Evolutionary conservation across 2,113 vertebrate species (phyloP).

Genomic region (Xiphorhynchus elegans): DNA sequence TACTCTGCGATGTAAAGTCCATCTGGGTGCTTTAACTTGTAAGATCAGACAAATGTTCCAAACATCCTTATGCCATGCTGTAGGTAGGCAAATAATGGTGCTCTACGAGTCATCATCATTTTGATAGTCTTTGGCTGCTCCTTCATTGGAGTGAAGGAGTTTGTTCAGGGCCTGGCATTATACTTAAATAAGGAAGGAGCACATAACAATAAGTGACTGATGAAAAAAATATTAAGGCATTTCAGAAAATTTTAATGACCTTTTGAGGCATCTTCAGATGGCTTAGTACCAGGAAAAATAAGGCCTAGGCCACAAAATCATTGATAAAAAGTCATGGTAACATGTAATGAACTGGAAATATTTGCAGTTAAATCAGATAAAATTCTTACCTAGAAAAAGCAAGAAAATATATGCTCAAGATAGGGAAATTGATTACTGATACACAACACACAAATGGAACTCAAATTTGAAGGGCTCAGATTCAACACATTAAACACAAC

Average conservation of each 20-base stretch:
- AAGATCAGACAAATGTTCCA: background rate
- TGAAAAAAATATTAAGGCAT: background rate
- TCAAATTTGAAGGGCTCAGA: background rate
- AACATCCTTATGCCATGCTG: background rate
- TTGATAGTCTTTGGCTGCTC: background rate
- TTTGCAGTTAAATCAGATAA: background rate
- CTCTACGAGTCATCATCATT: background rate
- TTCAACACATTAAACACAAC: background rate
- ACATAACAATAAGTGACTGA: background rate
- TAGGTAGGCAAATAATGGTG: background rate
- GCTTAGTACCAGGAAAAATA: background rate
- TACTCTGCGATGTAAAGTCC: background rate
- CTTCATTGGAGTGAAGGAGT: background rate
- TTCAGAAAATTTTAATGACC: background rate
- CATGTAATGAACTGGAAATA: too few species aligned
- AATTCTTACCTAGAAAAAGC: background rate
- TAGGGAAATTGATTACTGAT: background rate
- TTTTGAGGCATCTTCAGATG: background rate
- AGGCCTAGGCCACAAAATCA: background rate
- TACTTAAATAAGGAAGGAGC: background rate
- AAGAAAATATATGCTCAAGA: background rate
- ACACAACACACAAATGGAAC: background rate
- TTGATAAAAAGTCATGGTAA: background rate
- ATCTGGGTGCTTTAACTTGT: background rate
- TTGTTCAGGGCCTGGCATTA: background rate